phyloP scores from a whole-genome alignment of 2,888 invertebrate species.

The Chalcis sispes region DNA sequence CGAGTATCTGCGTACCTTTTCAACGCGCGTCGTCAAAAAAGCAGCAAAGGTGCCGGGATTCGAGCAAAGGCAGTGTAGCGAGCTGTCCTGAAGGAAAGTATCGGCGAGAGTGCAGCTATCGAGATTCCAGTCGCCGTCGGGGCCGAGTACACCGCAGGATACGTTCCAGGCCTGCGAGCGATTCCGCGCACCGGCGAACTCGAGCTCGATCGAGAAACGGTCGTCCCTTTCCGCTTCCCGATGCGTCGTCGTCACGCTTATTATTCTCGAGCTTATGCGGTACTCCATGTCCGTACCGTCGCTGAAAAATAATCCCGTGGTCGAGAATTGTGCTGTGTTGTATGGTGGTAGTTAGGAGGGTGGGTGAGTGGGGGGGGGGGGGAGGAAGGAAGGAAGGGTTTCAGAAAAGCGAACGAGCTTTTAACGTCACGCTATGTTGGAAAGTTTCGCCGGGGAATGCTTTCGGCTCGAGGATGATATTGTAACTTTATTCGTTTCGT shows the following conservation, averaged over 20 bases:
- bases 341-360: too few species aligned
- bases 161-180: slow-evolving; percentile 76
- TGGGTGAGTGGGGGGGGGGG: too few species aligned
- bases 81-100: neutral
- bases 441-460: too few species aligned
- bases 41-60: slow-evolving; percentile 82
- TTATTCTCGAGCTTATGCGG: slow-evolving; percentile 80
- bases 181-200: slow-evolving; percentile 39
- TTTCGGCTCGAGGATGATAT: too few species aligned
- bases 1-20: slow-evolving; percentile 61
- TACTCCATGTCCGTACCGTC: slow-evolving; percentile 83
- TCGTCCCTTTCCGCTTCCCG: slow-evolving; percentile 28
- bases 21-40: slow-evolving; percentile 78
- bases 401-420: too few species aligned
- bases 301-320: too few species aligned
- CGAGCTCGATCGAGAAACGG: slow-evolving; percentile 46
- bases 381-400: too few species aligned
- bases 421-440: too few species aligned
- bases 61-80: slow-evolving; percentile 81
- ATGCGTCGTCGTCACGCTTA: slow-evolving; percentile 72
- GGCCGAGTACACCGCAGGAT: slow-evolving; percentile 76
- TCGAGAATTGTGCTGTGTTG: too few species aligned
- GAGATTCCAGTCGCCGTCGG: slow-evolving; percentile 80
- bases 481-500: too few species aligned
- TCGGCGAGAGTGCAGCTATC: slow-evolving; percentile 78